Evolutionary conservation across 2,797 vertebrate genomes (phyloP), one percentile per base, ranked within the genome.

Genomic region (Melopsittacus undulatus): DNA sequence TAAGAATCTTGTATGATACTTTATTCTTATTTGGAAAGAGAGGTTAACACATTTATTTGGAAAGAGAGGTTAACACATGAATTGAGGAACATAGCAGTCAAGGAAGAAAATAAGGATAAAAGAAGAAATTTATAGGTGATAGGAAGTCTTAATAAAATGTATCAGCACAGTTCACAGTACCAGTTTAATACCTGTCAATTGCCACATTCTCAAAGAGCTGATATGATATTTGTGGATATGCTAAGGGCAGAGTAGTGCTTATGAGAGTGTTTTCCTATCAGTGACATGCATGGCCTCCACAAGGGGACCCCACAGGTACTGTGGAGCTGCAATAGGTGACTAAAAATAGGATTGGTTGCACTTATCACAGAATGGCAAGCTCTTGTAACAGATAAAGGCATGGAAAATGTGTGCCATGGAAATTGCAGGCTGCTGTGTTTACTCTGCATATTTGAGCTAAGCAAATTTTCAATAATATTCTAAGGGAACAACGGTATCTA

Each of bases 281-380:
- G 29, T 18, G 48, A 24, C 0, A 0, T 13, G 17, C 15, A 26
- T 0, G 0, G 32, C 6, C 30, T 52, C 29, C 32, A 62, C 24
- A 52, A 23, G 32, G 77, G 32, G 78, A 57, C n/a, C n/a, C 8
- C 27, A 9, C 1, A 69, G 43, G 18, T 26, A 45, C 10, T 46
- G 30, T 1, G 3, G 14, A 43, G 16, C 30, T 43, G 34, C 32
- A 49, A 15, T 3, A 38, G 5, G 26, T 23, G 29, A 29, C 52
- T 32, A 42, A 64, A 68, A 46, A 57, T 13, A 23, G 9, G 38
- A 34, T 8, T 52, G 4, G 9, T 43, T 38, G 32, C 34, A 40
- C 5, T 43, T 30, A n/a, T 23, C 48, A 38, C 7, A 78, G 40
- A 92, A 49, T 51, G 13, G 30, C 30, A 62, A 30, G 9, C 7